Conservation (phyloP, 2,113 vertebrate species). For the Plestiodon gilberti region DNA sequence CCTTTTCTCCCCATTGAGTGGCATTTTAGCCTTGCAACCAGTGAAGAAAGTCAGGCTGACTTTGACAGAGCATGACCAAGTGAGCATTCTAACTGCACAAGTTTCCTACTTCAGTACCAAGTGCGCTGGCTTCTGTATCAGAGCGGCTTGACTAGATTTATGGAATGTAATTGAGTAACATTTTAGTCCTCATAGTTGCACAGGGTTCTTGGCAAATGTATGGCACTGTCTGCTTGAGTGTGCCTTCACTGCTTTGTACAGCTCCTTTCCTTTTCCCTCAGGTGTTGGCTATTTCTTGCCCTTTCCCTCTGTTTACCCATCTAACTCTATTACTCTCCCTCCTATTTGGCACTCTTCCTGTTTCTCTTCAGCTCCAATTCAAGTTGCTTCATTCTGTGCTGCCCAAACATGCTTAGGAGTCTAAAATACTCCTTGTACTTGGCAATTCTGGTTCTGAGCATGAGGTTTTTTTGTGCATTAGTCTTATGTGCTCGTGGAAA, state of each 20-base stretch:
- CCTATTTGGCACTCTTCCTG: background rate
- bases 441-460: background rate
- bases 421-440: background rate
- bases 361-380: background rate
- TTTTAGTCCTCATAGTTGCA: background rate
- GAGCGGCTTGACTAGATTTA: background rate
- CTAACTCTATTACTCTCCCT: background rate
- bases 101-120: background rate
- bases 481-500: background rate
- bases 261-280: background rate
- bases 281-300: background rate
- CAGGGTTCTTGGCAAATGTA: background rate
- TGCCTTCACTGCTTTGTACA: background rate
- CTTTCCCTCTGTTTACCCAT: background rate
- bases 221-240: background rate
- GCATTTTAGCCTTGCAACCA: background rate
- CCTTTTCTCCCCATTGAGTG: background rate
- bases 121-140: background rate
- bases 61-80: no score
- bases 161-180: background rate
- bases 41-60: background rate
- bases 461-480: background rate
- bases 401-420: background rate
- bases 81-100: no score
- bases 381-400: background rate